Evolutionary conservation across 1,140 invertebrate genomes (phyloP), one percentile per base, ranked within the genome.

Genomic region (Brachionus manjavacas): DNA sequence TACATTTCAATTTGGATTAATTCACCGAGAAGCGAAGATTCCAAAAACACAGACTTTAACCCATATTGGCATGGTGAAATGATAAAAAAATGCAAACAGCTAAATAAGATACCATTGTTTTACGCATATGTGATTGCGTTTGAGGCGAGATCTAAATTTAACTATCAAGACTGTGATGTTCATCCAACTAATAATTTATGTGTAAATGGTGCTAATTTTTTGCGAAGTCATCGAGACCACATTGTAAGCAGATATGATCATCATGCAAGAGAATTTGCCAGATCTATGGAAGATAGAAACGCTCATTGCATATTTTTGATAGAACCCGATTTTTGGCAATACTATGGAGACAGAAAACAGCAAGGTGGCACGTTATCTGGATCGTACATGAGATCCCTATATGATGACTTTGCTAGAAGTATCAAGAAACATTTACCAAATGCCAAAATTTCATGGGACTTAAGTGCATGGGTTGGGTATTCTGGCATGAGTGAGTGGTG

Each of bases 1-100:
- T 74, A 74, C 70, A 74, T 74, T 41, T 74, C 70, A 11, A 74
- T 74, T 74, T 25, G 70, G 25, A 39, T 74, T 12, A 46, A 46
- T 31, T 46, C 43, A 46, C 14, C 43, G 2, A 46, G 43, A 46
- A n/a, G 7, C 14, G 43, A 46, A 12, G 43, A 74, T 20, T n/a
- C 70, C 9, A 16, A 20, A 31, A 74, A 74, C 8, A 74, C 16
- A 3, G 25, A 74, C 25, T 74, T 74, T 39, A 74, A 74, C 8
- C 70, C 0, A 8, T 74, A 12, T 8, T 46, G n/a, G 31, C 70
- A 74, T 11, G n/a, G 25, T 41, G 16, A 23, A 28, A 74, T 74
- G 70, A 20, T 74, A 16, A 16, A 74, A 46, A 31, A 46, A 74
- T 20, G 14, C 31, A 41, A 41, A 31, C 31, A 74, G 16, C 16